A percentile compares a stretch with the other conserved stretches of the same genome.
Evolutionary conservation across 1,140 invertebrate genomes (phyloP).

Genomic region (Brachionus rubens): DNA sequence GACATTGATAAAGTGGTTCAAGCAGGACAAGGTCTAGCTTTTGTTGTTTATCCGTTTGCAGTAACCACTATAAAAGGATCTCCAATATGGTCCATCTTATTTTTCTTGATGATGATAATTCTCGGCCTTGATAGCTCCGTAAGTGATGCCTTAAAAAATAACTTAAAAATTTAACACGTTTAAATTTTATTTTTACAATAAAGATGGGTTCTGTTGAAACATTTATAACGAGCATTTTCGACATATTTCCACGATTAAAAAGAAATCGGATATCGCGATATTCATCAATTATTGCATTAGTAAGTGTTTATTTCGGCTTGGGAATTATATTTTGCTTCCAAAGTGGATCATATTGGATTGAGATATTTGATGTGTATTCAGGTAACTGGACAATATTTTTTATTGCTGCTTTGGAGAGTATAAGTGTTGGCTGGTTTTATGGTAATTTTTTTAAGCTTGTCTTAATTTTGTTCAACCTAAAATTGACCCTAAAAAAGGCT

Average conservation of each 20-base stretch:
- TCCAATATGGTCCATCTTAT: constrained; percentile 48
- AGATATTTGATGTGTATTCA: constrained; percentile 22
- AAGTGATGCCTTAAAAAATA: constrained; percentile 20
- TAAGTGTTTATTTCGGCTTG: constrained; percentile 65
- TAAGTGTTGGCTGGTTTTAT: constrained; percentile 33
- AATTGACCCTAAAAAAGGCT: not conserved
- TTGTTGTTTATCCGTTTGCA: constrained; percentile 48
- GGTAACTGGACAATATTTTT: constrained; percentile 44
- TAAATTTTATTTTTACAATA: constrained; percentile 51
- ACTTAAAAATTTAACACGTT: not conserved
- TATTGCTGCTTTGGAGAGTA: constrained; percentile 2
- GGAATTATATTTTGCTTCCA: constrained; percentile 69
- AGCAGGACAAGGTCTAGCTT: constrained; percentile 50
- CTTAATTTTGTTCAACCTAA: not conserved
- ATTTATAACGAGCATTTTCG: constrained; percentile 69
- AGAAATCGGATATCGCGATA: constrained; percentile 58
- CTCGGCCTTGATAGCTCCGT: constrained; percentile 49
- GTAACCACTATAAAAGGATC: constrained; percentile 47
- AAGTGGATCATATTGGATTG: constrained; percentile 32
- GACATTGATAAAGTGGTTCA: constrained; percentile 54
- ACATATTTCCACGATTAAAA: constrained; percentile 65
- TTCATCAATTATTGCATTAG: constrained; percentile 65
- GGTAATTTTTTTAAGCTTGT: constrained; percentile 7
- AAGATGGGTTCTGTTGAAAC: constrained; percentile 74
- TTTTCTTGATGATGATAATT: constrained; percentile 49